phyloP scores from a whole-genome alignment of 2,888 invertebrate species.

The Zaprionus bogoriensis region DNA sequence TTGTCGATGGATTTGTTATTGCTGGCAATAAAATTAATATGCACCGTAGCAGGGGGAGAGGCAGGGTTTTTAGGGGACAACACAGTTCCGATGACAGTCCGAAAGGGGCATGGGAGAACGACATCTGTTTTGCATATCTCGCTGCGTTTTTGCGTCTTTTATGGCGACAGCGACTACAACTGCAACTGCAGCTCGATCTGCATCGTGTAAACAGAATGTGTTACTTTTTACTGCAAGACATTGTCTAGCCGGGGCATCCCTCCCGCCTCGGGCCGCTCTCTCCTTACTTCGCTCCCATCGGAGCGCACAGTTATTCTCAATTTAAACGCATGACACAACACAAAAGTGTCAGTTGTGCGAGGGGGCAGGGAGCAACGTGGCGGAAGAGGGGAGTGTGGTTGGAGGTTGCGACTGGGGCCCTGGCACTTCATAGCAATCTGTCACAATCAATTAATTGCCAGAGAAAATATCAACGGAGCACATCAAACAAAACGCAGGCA shows the following conservation, averaged over 20 bases:
- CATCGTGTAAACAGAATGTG: constrained; percentile 48
- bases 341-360: constrained; percentile 65
- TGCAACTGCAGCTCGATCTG: constrained; percentile 41
- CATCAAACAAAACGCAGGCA: constrained; percentile 58
- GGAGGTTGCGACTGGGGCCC: constrained; percentile 4
- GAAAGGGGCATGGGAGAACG: not conserved
- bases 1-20: constrained; percentile 75
- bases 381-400: not conserved
- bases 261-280: not conserved
- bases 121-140: constrained; percentile 70
- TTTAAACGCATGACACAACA: constrained; percentile 73
- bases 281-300: not conserved
- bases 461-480: constrained; percentile 69
- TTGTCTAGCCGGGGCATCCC: constrained; percentile 25
- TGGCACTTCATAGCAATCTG: constrained; percentile 69
- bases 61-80: constrained; percentile 68
- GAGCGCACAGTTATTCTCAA: constrained; percentile 46
- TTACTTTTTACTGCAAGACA: constrained; percentile 49
- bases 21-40: constrained; percentile 76
- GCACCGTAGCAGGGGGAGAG: too few relatives aligned
- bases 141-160: constrained; percentile 47
- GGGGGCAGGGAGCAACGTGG: not conserved
- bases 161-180: too few relatives aligned
- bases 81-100: constrained; percentile 57
- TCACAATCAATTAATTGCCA: constrained; percentile 77